A percentile compares a stretch with the other conserved stretches of the same genome.
Conservation (phyloP, 2,797 vertebrate species). For the Varecia variegata region DNA sequence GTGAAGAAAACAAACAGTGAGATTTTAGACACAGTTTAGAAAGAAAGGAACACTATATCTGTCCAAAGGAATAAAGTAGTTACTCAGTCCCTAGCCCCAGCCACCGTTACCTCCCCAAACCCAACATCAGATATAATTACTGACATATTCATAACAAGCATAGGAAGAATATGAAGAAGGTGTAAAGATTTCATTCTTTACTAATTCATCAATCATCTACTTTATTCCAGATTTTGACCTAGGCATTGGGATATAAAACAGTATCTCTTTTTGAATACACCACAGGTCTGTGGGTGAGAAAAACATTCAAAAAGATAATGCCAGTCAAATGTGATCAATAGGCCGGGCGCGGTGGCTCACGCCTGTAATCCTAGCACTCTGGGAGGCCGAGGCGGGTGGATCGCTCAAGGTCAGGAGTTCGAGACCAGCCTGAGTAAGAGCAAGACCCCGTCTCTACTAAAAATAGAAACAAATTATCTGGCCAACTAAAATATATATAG, state of each 20-base stretch:
- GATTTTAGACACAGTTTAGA: background rate
- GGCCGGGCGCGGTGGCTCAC: too few relatives aligned
- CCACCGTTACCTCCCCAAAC: background rate
- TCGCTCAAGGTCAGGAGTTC: too few relatives aligned
- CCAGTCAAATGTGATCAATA: background rate
- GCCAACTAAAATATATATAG: too few relatives aligned
- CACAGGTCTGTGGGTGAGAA: background rate
- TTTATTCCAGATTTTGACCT: background rate
- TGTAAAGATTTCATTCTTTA: background rate
- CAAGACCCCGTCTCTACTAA: too few relatives aligned
- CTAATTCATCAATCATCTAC: background rate
- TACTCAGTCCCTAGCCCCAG: background rate
- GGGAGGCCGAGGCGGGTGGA: too few relatives aligned
- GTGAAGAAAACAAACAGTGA: constrained; percentile 35
- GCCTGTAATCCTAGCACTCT: too few relatives aligned
- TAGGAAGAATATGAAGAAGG: background rate
- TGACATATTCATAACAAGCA: background rate
- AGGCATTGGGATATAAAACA: background rate
- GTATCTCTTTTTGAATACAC: background rate
- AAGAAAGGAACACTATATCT: background rate
- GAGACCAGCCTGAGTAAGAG: too few relatives aligned
- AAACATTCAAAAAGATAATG: background rate
- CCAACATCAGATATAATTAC: background rate
- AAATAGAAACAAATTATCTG: too few relatives aligned
- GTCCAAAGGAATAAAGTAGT: background rate